A percentile compares a stretch with the other conserved stretches of the same genome.
Evolutionary conservation across 2,113 vertebrate species (phyloP).

Genomic region (Myotis brandtii): DNA sequence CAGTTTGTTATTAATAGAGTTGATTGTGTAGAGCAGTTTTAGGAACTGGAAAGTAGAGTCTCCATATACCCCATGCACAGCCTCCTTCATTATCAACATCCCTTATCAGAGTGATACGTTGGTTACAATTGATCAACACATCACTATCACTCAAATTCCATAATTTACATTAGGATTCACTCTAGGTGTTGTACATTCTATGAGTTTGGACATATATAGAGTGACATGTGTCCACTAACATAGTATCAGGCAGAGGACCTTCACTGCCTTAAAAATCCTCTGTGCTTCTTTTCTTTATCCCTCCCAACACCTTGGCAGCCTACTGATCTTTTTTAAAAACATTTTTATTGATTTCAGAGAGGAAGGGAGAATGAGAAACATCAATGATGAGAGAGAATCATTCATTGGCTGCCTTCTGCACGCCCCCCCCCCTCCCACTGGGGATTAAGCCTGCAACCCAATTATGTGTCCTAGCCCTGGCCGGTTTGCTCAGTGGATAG

Average conservation of each 20-base stretch:
- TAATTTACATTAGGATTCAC: background rate
- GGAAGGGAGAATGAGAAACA: too few relatives aligned
- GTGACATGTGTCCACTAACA: too few relatives aligned
- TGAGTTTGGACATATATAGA: background rate
- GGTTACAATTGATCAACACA: background rate
- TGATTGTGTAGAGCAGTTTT: background rate
- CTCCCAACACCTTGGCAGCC: background rate
- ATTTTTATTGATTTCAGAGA: too few relatives aligned
- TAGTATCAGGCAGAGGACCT: background rate
- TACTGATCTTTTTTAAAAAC: background rate
- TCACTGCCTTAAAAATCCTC: background rate
- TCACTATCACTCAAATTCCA: background rate
- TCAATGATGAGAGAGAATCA: too few relatives aligned
- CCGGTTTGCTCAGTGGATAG: too few relatives aligned
- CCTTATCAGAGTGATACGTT: background rate
- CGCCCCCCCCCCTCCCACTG: accelerated
- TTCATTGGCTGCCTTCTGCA: too few relatives aligned
- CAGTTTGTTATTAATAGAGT: background rate
- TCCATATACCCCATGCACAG: background rate
- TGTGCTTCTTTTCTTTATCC: background rate
- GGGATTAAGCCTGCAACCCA: too few relatives aligned
- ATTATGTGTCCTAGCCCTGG: too few relatives aligned
- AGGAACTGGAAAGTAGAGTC: background rate
- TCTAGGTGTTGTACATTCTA: background rate
- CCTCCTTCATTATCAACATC: background rate